These are phyloP conservation scores for Cynopterus sphinx DNA, from an alignment of 2,797 vertebrate species.

Conservation along the genomic window DNA sequence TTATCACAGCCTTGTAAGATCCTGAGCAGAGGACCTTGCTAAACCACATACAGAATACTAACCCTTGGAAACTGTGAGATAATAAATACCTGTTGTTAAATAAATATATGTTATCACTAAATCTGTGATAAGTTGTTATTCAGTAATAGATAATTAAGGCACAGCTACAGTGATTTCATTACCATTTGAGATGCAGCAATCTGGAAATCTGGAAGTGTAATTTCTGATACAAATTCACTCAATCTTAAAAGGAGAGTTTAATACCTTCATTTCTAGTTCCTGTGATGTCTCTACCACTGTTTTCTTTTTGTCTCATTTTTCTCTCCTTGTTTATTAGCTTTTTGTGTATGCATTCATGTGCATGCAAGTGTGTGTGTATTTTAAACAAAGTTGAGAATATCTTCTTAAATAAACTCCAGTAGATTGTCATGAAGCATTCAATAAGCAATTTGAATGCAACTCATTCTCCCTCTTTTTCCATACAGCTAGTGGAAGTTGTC, in stretches of 20 bases:
- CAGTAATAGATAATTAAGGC: neutral
- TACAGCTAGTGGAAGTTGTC: neutral
- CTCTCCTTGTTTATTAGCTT: neutral
- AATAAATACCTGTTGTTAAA: neutral
- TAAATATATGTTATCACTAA: neutral
- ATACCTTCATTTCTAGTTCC: neutral
- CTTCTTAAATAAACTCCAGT: constrained; percentile 7
- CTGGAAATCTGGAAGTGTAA: neutral
- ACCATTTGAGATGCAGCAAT: neutral
- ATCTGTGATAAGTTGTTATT: neutral
- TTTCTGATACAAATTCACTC: neutral
- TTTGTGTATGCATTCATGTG: neutral
- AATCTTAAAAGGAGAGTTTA: neutral
- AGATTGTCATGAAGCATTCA: neutral
- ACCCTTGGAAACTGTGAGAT: neutral
- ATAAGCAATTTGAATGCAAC: neutral
- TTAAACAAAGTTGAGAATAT: neutral
- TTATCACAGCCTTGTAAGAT: neutral
- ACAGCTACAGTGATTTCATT: neutral
- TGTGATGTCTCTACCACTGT: neutral
- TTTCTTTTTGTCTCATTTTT: constrained; percentile 18
- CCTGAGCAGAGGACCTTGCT: neutral
- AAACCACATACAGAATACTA: neutral
- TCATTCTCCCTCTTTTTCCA: neutral
- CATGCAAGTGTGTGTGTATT: neutral